These are phyloP conservation scores for Aricia artaxerxes DNA, from an alignment of 2,888 invertebrate species.

Conservation along the genomic window DNA sequence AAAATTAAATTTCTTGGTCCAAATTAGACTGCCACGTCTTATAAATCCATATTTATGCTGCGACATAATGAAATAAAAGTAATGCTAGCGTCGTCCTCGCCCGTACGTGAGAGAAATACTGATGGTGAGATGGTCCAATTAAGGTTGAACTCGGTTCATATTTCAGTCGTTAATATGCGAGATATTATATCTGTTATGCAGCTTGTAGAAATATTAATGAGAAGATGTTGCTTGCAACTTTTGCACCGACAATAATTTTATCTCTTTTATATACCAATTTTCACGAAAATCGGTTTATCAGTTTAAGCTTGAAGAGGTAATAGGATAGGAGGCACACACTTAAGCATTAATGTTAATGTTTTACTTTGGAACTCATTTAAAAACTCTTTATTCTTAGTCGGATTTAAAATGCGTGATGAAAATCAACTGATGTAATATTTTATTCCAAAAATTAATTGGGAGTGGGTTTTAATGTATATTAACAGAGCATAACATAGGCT, in stretches of 20 bases:
- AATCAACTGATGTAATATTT: not conserved
- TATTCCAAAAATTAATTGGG: not conserved
- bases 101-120: not conserved
- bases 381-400: not conserved
- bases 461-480: not conserved
- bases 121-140: not conserved
- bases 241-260: no score
- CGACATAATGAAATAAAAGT: conserved; percentile 12
- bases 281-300: no score
- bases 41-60: not conserved
- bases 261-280: no score
- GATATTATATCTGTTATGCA: not conserved
- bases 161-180: not conserved
- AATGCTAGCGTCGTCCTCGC: not conserved
- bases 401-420: not conserved
- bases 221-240: no score
- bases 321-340: no score
- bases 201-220: no score
- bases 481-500: not conserved
- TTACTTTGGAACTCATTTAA: not conserved
- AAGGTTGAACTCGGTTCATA: not conserved
- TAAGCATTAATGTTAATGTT: not conserved
- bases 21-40: conserved; percentile 1
- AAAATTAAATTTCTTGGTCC: not conserved
- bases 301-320: no score